Percentiles rank a stretch among this genome's conserved stretches.
Evolutionary conservation across 2,797 vertebrate genomes (phyloP).

Genomic region (Coluber constrictor): DNA sequence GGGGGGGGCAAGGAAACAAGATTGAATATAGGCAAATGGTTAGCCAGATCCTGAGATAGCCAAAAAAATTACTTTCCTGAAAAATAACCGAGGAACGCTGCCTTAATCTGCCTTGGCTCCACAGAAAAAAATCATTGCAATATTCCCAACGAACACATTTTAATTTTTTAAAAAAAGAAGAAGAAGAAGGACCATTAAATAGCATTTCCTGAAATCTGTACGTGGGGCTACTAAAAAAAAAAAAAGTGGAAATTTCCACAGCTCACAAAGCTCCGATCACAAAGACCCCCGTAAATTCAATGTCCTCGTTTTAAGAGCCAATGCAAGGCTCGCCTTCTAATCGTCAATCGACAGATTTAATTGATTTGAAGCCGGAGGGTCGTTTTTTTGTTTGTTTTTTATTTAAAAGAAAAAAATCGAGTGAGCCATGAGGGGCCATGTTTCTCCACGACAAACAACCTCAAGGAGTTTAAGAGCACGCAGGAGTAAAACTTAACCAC

Average conservation of each 20-base stretch:
- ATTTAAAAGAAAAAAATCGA: neutral
- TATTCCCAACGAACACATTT: neutral
- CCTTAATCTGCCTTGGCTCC: neutral
- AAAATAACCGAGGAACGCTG: neutral
- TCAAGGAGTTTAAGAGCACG: neutral
- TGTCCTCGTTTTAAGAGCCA: neutral
- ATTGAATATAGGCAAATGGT: neutral
- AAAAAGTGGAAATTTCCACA: neutral
- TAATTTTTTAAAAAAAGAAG: too few relatives aligned
- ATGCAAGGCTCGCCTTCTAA: neutral
- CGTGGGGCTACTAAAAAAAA: neutral
- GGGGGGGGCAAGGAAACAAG: accelerated
- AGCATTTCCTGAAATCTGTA: neutral
- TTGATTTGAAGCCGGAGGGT: neutral
- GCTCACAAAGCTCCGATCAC: neutral
- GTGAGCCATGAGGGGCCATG: neutral
- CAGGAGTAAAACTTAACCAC: neutral
- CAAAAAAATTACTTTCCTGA: neutral
- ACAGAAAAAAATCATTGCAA: neutral
- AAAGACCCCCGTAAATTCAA: neutral
- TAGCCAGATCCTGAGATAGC: neutral
- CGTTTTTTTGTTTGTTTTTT: neutral
- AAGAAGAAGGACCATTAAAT: neutral
- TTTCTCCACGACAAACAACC: neutral
- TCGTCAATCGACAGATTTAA: neutral